Conservation (phyloP, 2,888 invertebrate species). For the Lobophora halterata region DNA sequence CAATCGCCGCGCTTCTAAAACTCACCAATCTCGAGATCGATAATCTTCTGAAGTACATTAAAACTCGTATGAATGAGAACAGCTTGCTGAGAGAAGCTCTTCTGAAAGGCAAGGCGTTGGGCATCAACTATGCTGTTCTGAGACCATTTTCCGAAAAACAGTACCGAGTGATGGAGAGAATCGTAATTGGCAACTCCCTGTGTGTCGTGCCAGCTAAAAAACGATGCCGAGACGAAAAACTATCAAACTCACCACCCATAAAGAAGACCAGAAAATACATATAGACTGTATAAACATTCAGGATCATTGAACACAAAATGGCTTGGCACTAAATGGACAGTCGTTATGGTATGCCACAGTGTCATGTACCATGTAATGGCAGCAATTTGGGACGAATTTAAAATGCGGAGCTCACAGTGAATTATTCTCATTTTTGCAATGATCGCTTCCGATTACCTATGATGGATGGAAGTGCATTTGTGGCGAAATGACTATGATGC, state of each 20-base stretch:
- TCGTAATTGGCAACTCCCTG: slow-evolving; percentile 50
- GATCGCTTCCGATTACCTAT: slow-evolving; percentile 75
- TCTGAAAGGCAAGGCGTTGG: slow-evolving; percentile 59
- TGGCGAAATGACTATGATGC: slow-evolving; percentile 47
- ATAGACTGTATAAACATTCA: slow-evolving; percentile 28
- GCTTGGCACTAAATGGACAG: slow-evolving; percentile 46
- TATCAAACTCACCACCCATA: slow-evolving; percentile 42
- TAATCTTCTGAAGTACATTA: slow-evolving; percentile 56
- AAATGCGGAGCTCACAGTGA: slow-evolving; percentile 64
- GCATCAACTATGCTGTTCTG: slow-evolving; percentile 60
- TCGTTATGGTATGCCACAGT: slow-evolving; percentile 57
- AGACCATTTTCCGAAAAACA: slow-evolving; percentile 61
- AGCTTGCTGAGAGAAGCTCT: slow-evolving; percentile 55
- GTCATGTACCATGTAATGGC: slow-evolving; percentile 65
- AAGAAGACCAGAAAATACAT: slow-evolving; percentile 51
- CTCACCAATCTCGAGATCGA: slow-evolving; percentile 54
- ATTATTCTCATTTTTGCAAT: slow-evolving; percentile 73
- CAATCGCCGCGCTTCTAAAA: slow-evolving; percentile 61
- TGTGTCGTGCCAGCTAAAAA: slow-evolving; percentile 46
- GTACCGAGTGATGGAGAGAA: slow-evolving; percentile 63
- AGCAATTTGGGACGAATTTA: slow-evolving; percentile 66
- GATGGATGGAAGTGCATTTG: slow-evolving; percentile 59
- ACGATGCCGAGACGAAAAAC: slow-evolving; percentile 52
- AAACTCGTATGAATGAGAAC: slow-evolving; percentile 57
- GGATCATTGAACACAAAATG: slow-evolving; percentile 38